A percentile compares a stretch with the other conserved stretches of the same genome.
phyloP scores from a whole-genome alignment of 2,888 invertebrate species.

The Bursaphelenchus okinawaensis region DNA sequence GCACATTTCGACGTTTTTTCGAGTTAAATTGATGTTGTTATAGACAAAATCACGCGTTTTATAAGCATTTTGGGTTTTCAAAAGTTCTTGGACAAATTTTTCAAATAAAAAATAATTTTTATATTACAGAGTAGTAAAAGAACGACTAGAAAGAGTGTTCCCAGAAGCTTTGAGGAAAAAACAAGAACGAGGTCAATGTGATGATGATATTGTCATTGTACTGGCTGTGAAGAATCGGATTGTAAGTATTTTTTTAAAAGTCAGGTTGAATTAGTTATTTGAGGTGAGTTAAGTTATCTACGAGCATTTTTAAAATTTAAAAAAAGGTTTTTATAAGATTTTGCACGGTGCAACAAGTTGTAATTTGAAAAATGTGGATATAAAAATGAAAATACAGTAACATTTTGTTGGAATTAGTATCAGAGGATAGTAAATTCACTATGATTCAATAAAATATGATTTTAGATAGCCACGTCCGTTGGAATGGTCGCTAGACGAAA shows the following conservation, averaged over 20 bases:
- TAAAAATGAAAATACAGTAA: too few species aligned
- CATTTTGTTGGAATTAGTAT: too few species aligned
- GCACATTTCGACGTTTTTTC: background rate
- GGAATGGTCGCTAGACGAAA: conserved; percentile 1
- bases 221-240: background rate
- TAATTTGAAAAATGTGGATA: too few species aligned
- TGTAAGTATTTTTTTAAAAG: background rate
- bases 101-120: background rate
- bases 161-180: background rate
- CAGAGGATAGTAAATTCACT: background rate
- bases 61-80: background rate
- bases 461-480: background rate
- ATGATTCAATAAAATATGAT: background rate
- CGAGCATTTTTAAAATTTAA: too few species aligned
- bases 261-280: too few species aligned
- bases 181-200: conserved; percentile 10
- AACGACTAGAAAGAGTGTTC: background rate
- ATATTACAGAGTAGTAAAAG: background rate
- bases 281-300: too few species aligned
- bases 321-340: too few species aligned
- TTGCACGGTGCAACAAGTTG: too few species aligned
- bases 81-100: background rate
- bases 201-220: conserved; percentile 7
- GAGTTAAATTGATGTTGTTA: background rate
- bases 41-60: too few species aligned